phyloP scores from a whole-genome alignment of 2,888 invertebrate species.

The Brachycybe producta region DNA sequence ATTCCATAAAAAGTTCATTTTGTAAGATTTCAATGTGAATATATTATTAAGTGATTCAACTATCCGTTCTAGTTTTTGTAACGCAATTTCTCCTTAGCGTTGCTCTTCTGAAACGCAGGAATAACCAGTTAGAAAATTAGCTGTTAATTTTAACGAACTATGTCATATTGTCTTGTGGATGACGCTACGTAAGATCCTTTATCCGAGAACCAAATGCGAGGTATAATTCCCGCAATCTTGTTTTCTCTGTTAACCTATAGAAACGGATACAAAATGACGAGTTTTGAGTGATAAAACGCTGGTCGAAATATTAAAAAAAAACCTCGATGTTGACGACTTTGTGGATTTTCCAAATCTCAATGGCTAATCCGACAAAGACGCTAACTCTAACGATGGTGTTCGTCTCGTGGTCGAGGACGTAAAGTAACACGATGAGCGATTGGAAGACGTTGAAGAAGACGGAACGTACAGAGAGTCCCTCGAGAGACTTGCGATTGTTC shows the following conservation, averaged over 20 bases:
- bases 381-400: conserved; percentile 90
- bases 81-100: too few relatives aligned
- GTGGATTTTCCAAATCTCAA: conserved; percentile 98
- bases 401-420: conserved; percentile 96
- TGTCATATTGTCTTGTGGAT: conserved; percentile 82
- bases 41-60: too few relatives aligned
- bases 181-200: conserved; percentile 95
- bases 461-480: conserved; percentile 92
- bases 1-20: too few relatives aligned
- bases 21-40: too few relatives aligned
- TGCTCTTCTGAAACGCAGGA: too few relatives aligned
- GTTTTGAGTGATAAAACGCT: neutral
- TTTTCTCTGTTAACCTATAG: conserved; percentile 54
- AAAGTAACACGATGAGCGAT: conserved; percentile 83
- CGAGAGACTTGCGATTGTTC: conserved; percentile 92
- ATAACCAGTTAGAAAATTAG: neutral
- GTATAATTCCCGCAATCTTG: conserved; percentile 61
- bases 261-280: too few relatives aligned
- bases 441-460: conserved; percentile 99
- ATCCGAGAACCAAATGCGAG: conserved; percentile 67
- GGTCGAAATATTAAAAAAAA: neutral
- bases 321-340: conserved; percentile 51
- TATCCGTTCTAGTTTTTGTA: too few relatives aligned
- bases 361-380: conserved; percentile 84
- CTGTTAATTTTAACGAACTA: conserved; percentile 29